Evolutionary conservation across 2,888 invertebrate genomes (phyloP), one percentile per base, ranked within the genome.

Genomic region (Sarcophaga variegata): DNA sequence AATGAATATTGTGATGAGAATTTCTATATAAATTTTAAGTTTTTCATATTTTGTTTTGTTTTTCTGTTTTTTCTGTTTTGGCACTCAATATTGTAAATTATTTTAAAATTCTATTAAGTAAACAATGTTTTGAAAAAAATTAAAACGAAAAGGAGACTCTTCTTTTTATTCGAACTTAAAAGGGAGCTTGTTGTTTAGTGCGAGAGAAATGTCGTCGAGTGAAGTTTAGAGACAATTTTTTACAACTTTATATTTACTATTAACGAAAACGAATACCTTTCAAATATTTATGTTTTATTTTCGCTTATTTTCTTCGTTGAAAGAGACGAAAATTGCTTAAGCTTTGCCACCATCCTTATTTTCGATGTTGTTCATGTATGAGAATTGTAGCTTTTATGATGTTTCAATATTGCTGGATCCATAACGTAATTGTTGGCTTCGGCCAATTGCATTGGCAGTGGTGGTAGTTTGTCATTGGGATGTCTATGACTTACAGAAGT

Each of bases 401-500:
- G 92, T 88, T 93, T 93, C 76, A 91, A 90, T 85, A 91, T 89
- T 71, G 92, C 92, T 80, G 93, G 93, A 91, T 92, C 93, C 92
- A 92, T 93, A 89, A 96, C 96, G 91, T 96, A 96, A 90, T 96
- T 96, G 90, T 96, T 96, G 63, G 96, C 96, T 92, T 95, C 95
- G 83, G 96, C 96, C 88, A 95, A 90, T 89, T 93, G 94, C 90
- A 94, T 94, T 67, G 95, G 95, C 89, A 95, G 94, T 88, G 96
- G 96, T 89, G 96, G 96, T 90, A 96, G 94, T 91, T 96, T 96
- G 92, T 97, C 97, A 89, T 96, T 96, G 83, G 97, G 97, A 94
- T 97, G 96, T 90, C 97, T 95, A 91, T 95, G 96, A 89, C 95
- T 95, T 45, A 94, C 94, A 71, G 94, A 93, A n/a, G 94, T 92